Evolutionary conservation across 2,113 vertebrate genomes (phyloP), one percentile per base, ranked within the genome.

Genomic region (Phylloscopus whistleri): DNA sequence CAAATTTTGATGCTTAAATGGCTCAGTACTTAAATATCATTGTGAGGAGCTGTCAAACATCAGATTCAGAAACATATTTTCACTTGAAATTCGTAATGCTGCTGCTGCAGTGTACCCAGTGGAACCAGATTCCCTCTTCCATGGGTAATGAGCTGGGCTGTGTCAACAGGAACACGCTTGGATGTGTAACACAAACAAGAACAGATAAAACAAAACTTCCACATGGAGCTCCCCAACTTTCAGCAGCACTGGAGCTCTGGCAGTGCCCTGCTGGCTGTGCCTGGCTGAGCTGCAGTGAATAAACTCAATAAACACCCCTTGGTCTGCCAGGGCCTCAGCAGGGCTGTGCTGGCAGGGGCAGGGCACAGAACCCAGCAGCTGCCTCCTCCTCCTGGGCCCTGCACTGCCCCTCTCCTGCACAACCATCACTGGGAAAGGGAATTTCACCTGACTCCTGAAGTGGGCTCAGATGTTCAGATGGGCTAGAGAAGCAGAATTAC

Each of bases 181-280:
- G 6, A 49, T 19, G 7, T 6, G 20, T 1, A 6, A 62, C 3
- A 13, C 31, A 55, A 67, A 31, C 6, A 16, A 39, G 52, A 69
- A 9, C 8, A 81, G 23, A 22, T 33, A 19, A 63, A 87, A 30
- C 46, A 66, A 3, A 44, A 5, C 1, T n/a, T 60, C 33, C 35
- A 37, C 48, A 4, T 4, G 24, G 16, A 41, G 5, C 7, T 41
- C 6, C 37, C 17, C 1, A 13, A 10, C 62, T 2, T 2, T 7
- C 43, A 51, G 30, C 35, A 30, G 44, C 24, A 1, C 13, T 4
- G 53, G 39, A 8, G 22, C 19, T 11, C 2, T 0, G 35, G 55
- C 66, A 6, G 3, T 53, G 76, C 55, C 49, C 41, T 64, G 7
- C 69, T 26, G 2, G 2, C 6, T 4, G 51, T 17, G 41, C 46